Base-by-base conservation (phyloP, 1,140 invertebrate species). In the Aphaenogaster ashmeadi region DNA sequence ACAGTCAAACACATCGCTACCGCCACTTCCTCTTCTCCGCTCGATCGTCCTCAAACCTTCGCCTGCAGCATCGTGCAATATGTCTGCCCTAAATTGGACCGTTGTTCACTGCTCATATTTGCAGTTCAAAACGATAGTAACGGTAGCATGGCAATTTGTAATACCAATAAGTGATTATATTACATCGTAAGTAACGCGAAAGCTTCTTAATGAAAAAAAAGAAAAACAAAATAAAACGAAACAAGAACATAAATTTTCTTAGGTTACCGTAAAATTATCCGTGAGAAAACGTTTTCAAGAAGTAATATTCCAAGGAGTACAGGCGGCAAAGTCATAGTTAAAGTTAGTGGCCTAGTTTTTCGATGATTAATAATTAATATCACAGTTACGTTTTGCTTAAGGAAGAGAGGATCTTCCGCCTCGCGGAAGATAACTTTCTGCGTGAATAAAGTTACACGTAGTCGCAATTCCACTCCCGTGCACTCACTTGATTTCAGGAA, bases 1-100 rank as follows among this genome's bases (percentile, higher is more conserved):
- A 92, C 90, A 89, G 75, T 90, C 92, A 92, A 93, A 93, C 88
- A 93, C 84, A 88, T 88, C 38, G 41, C 54, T 9, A 21, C 38
- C 33, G 13, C 50, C 21, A 21, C 36, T 18, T 15, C 56, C 33
- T 6, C 62, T 38, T 18, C 41, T 18, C 13, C 36, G 15, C n/a
- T 27, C 56, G 27, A 44, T 64, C 58, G 60, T 54, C 62, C 80
- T 74, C 52, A 50, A 83, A 83, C 41, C 54, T 60, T 11, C 21
- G 80, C 54, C n/a, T 84, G 80, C 33, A 74, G 80, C 80, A 18
- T 47, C 41, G 21, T 58, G 52, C 80, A 74, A 84, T 74, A 83
- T 84, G 69, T 62, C 67, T 13, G 54, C 6, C 44, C 80, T 50
- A 84, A 84, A 84, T 84, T 84, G 80, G 41, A 62, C 38, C 67